Percentiles rank a stretch among this genome's conserved stretches.
Evolutionary conservation across 2,797 vertebrate species (phyloP).

Genomic region (Falco concolor): DNA sequence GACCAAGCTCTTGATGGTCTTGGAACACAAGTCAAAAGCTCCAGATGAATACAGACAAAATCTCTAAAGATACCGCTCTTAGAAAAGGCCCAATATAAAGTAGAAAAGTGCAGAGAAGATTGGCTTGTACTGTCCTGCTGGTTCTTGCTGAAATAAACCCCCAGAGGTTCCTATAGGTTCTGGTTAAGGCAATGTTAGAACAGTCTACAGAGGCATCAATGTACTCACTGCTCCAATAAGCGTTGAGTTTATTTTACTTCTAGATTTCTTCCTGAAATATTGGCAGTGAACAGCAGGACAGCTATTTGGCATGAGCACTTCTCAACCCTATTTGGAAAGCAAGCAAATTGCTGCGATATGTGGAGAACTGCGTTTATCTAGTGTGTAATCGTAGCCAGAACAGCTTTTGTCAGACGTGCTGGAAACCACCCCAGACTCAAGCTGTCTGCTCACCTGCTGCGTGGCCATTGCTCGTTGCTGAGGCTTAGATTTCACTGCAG

Average conservation of each 20-base stretch:
- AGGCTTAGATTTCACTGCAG: too few species aligned
- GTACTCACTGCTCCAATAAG: background rate
- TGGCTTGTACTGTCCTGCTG: background rate
- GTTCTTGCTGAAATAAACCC: background rate
- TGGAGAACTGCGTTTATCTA: rapidly evolving
- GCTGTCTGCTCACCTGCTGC: background rate
- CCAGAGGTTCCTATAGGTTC: background rate
- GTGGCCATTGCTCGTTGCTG: background rate
- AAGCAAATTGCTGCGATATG: background rate
- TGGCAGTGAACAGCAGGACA: background rate
- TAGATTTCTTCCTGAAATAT: background rate
- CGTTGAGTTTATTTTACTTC: background rate
- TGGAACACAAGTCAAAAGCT: background rate
- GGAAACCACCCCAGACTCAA: background rate
- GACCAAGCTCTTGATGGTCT: background rate
- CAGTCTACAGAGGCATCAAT: rapidly evolving
- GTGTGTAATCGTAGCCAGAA: background rate
- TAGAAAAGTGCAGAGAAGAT: background rate
- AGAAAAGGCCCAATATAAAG: background rate
- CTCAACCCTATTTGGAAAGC: background rate
- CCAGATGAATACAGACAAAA: background rate
- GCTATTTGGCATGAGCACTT: background rate
- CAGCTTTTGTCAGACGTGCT: background rate
- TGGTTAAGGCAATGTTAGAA: background rate
- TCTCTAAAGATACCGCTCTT: background rate